Percentiles rank a stretch among this genome's conserved stretches.
Evolutionary conservation across 2,888 invertebrate genomes (phyloP).

Genomic region (Tridacna crocea): DNA sequence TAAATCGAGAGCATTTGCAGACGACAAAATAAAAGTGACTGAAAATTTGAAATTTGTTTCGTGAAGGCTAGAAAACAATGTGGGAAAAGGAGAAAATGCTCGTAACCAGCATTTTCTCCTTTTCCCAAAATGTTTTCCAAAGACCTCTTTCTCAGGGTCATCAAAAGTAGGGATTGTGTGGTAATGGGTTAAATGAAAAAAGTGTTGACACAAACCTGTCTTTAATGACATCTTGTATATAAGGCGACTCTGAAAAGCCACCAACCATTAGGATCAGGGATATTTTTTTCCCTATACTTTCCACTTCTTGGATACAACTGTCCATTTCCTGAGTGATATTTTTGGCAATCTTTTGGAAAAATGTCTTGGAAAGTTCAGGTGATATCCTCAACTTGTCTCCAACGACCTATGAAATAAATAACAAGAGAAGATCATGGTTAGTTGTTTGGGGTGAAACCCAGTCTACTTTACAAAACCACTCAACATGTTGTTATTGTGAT

Average conservation of each 20-base stretch:
- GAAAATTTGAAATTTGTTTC: too few species aligned
- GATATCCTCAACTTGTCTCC: slow-evolving; percentile 52
- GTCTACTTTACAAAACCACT: too few species aligned
- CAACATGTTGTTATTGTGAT: too few species aligned
- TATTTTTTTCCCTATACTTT: slow-evolving; percentile 29
- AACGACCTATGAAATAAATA: neutral
- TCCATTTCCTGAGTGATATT: slow-evolving; percentile 51
- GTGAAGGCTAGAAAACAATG: neutral
- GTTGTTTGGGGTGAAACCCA: too few species aligned
- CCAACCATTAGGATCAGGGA: slow-evolving; percentile 61
- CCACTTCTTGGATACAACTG: slow-evolving; percentile 36
- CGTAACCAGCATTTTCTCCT: neutral
- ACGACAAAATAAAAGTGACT: too few species aligned
- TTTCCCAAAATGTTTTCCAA: neutral
- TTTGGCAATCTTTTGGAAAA: slow-evolving; percentile 47
- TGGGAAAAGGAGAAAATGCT: neutral
- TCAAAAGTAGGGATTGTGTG: too few species aligned
- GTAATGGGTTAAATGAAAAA: too few species aligned
- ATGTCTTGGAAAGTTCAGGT: slow-evolving; percentile 28
- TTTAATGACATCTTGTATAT: slow-evolving; percentile 59
- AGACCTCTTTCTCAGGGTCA: too few species aligned
- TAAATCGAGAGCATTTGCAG: too few species aligned
- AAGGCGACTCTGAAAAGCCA: slow-evolving; percentile 58
- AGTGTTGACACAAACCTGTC: slow-evolving; percentile 1
- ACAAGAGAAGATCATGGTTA: too few species aligned